Evolutionary conservation across 2,888 invertebrate species (phyloP).

Genomic region (Caradrina kadenii): DNA sequence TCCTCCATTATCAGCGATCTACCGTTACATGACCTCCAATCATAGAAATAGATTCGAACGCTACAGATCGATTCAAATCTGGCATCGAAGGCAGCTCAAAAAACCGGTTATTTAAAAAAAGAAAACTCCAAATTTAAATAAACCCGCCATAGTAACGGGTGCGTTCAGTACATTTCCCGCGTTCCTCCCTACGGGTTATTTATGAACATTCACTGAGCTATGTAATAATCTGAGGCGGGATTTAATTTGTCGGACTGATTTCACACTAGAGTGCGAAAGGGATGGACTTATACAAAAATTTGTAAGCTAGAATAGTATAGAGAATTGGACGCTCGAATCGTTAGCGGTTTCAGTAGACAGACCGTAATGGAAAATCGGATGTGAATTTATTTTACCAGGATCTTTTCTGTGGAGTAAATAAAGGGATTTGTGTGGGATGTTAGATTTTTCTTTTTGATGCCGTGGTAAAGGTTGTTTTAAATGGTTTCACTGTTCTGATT

Average conservation of each 20-base stretch:
- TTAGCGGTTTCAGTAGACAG: constrained; percentile 82
- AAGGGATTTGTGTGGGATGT: constrained; percentile 71
- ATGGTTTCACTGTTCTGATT: constrained; percentile 9
- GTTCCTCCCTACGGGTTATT: constrained; percentile 88
- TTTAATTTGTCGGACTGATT: constrained; percentile 94
- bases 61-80: constrained; percentile 6
- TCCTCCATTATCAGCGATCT: not conserved
- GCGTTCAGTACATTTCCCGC: constrained; percentile 72
- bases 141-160: constrained; percentile 66
- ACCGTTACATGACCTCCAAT: not conserved
- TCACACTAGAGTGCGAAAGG: constrained; percentile 89
- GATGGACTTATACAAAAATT: constrained; percentile 61
- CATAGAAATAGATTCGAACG: not conserved
- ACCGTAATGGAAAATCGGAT: constrained; percentile 81
- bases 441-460: constrained; percentile 55
- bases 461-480: constrained; percentile 12
- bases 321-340: constrained; percentile 72
- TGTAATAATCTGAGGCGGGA: constrained; percentile 93
- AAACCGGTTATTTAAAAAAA: constrained; percentile 18
- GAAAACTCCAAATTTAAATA: constrained; percentile 65
- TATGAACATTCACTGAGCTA: constrained; percentile 93
- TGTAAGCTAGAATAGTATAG: constrained; percentile 63
- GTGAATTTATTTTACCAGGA: constrained; percentile 69
- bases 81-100: constrained; percentile 9
- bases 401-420: constrained; percentile 74